These are phyloP conservation scores for Lasioglossum malachurum DNA, from an alignment of 2,888 invertebrate genomes.

Conservation along the genomic window DNA sequence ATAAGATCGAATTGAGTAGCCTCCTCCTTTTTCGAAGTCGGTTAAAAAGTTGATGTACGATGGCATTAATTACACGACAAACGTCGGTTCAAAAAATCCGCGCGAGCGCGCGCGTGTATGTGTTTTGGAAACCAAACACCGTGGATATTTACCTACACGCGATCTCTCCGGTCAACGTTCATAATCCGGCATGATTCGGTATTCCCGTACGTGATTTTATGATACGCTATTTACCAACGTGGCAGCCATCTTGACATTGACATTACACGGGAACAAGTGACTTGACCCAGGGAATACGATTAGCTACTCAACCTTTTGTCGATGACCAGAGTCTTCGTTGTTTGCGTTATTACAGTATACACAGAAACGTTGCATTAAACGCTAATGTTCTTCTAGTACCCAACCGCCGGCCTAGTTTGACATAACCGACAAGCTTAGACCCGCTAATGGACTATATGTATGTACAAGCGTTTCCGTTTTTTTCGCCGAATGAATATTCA, in stretches of 20 bases:
- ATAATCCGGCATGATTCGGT: not conserved
- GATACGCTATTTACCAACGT: too few species aligned
- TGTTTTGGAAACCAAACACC: not conserved
- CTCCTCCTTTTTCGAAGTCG: too few species aligned
- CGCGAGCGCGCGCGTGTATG: too few species aligned
- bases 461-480: too few species aligned
- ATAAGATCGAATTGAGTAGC: too few species aligned
- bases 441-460: too few species aligned
- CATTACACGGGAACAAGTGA: not conserved
- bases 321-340: not conserved
- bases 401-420: too few species aligned
- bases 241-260: not conserved
- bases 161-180: not conserved
- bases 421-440: too few species aligned
- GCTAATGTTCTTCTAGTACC: not conserved
- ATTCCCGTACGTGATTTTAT: not conserved
- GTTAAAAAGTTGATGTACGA: not conserved
- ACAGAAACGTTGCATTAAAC: not conserved
- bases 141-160: not conserved
- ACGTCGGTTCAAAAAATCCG: not conserved
- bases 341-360: not conserved
- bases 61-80: too few species aligned
- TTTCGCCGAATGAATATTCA: too few species aligned
- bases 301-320: not conserved
- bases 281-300: not conserved